A percentile compares a stretch with the other conserved stretches of the same genome.
phyloP scores from a whole-genome alignment of 2,113 vertebrate species.

The Chaenogobius annularis region DNA sequence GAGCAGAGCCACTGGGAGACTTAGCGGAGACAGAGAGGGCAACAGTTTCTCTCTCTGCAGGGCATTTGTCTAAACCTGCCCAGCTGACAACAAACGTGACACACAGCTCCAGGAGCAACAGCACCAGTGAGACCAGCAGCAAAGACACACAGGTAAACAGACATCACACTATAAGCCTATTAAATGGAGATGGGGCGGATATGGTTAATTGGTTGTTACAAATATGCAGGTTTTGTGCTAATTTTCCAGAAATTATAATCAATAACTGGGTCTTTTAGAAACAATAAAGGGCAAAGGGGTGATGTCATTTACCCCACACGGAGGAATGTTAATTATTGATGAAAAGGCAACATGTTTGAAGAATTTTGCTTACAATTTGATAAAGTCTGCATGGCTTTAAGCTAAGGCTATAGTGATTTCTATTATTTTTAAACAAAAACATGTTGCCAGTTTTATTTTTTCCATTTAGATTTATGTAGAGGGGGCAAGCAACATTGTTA shows the following conservation, averaged over 20 bases:
- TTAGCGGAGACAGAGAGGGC: slow-evolving; percentile 19
- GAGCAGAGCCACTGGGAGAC: slow-evolving; percentile 58
- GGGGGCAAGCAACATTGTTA: too few species aligned
- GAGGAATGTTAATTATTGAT: slow-evolving; percentile 60
- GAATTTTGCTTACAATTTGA: background rate
- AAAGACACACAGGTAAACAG: slow-evolving; percentile 37
- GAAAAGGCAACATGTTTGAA: background rate
- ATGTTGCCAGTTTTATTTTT: too few species aligned
- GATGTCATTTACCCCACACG: slow-evolving; percentile 47
- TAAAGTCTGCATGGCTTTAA: background rate
- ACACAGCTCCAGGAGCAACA: background rate
- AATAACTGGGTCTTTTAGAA: background rate
- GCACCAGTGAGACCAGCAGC: background rate
- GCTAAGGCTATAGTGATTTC: background rate
- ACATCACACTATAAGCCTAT: background rate
- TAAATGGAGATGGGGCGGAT: too few species aligned
- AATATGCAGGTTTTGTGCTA: too few species aligned
- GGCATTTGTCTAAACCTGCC: slow-evolving; percentile 28
- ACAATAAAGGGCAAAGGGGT: background rate
- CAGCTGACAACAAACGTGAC: slow-evolving; percentile 8
- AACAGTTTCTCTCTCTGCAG: background rate
- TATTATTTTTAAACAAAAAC: too few species aligned
- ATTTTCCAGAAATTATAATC: background rate
- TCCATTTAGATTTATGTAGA: too few species aligned
- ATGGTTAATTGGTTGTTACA: too few species aligned